Conservation (phyloP, 2,888 invertebrate species). For the Tuta absoluta region DNA sequence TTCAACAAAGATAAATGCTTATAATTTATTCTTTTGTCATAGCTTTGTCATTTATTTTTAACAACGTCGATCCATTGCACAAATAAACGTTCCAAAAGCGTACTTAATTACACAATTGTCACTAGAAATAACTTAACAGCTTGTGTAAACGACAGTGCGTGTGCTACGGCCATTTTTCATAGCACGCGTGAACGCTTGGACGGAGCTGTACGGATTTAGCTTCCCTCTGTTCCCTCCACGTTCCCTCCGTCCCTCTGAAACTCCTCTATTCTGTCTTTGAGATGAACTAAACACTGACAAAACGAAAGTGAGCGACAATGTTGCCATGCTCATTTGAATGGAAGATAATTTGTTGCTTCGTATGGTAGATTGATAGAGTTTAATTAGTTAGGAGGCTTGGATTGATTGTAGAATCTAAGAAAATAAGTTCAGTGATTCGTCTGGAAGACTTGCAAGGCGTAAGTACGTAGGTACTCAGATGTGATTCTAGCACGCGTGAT, state of each 20-base stretch:
- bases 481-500: too few relatives aligned
- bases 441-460: neutral
- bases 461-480: neutral
- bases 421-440: neutral
- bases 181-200: slow-evolving; percentile 73
- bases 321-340: neutral
- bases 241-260: slow-evolving; percentile 5
- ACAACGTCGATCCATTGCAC: neutral
- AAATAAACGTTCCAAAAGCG: neutral
- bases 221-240: slow-evolving; percentile 24
- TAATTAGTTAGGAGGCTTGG: neutral
- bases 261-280: neutral
- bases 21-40: neutral
- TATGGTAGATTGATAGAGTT: neutral
- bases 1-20: too few relatives aligned
- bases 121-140: slow-evolving; percentile 9
- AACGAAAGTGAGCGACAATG: neutral
- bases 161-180: slow-evolving; percentile 70
- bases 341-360: neutral
- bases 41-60: neutral
- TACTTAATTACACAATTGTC: slow-evolving; percentile 5
- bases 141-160: slow-evolving; percentile 18
- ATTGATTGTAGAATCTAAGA: neutral
- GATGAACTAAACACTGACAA: neutral
- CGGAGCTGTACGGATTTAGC: slow-evolving; percentile 61